These are phyloP conservation scores for Poeciliopsis infans DNA, from an alignment of 2,797 vertebrate species.

Conservation along the genomic window DNA sequence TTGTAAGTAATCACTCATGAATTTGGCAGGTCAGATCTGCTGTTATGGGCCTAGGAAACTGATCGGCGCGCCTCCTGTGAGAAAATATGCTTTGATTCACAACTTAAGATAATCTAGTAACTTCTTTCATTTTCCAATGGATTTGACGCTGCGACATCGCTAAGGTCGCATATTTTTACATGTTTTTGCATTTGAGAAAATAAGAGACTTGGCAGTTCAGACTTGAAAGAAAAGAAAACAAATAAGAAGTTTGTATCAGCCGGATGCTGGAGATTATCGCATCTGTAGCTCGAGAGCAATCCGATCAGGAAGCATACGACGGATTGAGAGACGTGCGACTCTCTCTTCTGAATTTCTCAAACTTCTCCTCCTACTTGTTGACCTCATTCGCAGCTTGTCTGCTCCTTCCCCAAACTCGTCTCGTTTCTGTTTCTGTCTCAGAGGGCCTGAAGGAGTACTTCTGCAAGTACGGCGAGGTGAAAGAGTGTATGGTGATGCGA, in stretches of 20 bases:
- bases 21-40: not conserved
- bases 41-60: not conserved
- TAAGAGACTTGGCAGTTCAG: not conserved
- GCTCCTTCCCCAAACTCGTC: conserved; percentile 1
- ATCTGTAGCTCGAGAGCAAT: not conserved
- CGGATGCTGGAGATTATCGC: not conserved
- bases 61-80: not conserved
- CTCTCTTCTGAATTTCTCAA: not conserved
- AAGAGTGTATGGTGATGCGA: conserved; percentile 99
- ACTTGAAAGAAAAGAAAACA: not conserved
- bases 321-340: not conserved
- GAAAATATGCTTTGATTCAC: not conserved
- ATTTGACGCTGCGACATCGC: not conserved
- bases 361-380: conserved; percentile 3
- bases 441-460: conserved; percentile 99
- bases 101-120: not conserved
- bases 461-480: conserved; percentile 99
- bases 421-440: conserved; percentile 64
- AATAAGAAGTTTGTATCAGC: not conserved
- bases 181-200: not conserved
- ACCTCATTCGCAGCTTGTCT: not conserved
- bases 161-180: not conserved
- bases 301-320: not conserved
- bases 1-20: not conserved
- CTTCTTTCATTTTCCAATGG: not conserved